These are phyloP conservation scores for Leucoptera coffeella DNA, from an alignment of 2,888 invertebrate genomes.

Conservation along the genomic window DNA sequence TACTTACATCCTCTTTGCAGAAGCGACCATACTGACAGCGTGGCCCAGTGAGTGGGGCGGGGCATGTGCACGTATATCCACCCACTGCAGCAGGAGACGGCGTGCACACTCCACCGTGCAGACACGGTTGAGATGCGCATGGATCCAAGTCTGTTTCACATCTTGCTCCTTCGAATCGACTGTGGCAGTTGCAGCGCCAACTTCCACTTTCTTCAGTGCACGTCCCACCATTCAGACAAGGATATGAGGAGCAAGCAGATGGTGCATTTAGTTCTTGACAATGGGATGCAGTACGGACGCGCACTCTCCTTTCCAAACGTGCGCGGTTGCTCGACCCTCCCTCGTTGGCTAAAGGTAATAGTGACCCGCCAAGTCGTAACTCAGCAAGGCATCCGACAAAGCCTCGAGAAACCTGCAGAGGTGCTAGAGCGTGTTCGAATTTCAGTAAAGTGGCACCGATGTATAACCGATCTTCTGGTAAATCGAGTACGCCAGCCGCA, in stretches of 20 bases:
- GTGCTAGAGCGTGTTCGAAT: neutral
- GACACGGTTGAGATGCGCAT: constrained; percentile 81
- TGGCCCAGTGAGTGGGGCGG: constrained; percentile 64
- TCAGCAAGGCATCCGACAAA: constrained; percentile 91
- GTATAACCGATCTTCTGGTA: constrained; percentile 76
- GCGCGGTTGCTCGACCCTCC: constrained; percentile 19
- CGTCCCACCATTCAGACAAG: constrained; percentile 23
- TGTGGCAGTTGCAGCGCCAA: no score
- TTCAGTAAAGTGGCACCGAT: constrained; percentile 83
- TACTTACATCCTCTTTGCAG: no score
- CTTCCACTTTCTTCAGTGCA: no score
- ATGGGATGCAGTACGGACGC: constrained; percentile 16
- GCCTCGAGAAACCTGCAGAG: constrained; percentile 68
- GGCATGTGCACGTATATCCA: constrained; percentile 73
- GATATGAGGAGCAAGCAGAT: constrained; percentile 27
- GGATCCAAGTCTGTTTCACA: constrained; percentile 65
- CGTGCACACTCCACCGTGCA: constrained; percentile 73
- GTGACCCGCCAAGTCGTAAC: constrained; percentile 67
- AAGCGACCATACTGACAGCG: constrained; percentile 55
- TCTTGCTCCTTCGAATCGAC: no score
- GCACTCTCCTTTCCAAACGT: constrained; percentile 15
- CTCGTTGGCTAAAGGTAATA: constrained; percentile 62
- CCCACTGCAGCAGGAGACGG: constrained; percentile 6
- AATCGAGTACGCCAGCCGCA: constrained; percentile 78
- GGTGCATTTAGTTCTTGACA: constrained; percentile 26